A percentile compares a stretch with the other conserved stretches of the same genome.
phyloP scores from a whole-genome alignment of 2,888 invertebrate species.

The Drosophila mimica region DNA sequence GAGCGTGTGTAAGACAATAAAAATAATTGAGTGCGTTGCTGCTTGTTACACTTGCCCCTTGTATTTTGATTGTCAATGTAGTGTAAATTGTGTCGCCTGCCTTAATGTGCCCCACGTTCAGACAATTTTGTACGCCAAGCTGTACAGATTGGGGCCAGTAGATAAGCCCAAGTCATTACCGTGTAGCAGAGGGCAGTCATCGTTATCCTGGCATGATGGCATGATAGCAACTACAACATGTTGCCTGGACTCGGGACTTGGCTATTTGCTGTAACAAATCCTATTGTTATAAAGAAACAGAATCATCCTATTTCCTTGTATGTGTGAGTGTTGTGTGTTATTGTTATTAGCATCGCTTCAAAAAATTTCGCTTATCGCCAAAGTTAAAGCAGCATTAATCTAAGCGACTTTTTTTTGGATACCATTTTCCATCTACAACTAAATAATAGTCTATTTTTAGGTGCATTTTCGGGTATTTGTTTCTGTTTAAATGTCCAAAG shows the following conservation, averaged over 20 bases:
- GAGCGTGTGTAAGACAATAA: slow-evolving; percentile 80
- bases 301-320: slow-evolving; percentile 45
- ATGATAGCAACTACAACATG: slow-evolving; percentile 5
- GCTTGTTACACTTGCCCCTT: slow-evolving; percentile 52
- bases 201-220: slow-evolving; percentile 38
- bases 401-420: background rate
- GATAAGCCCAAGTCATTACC: slow-evolving; percentile 78
- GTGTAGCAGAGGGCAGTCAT: slow-evolving; percentile 51
- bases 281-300: slow-evolving; percentile 38
- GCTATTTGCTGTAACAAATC: slow-evolving; percentile 41
- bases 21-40: slow-evolving; percentile 77
- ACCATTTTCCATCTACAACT: background rate
- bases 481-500: background rate
- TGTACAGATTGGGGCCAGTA: slow-evolving; percentile 64
- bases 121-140: slow-evolving; percentile 57
- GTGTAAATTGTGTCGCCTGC: slow-evolving; percentile 73
- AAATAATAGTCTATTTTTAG: background rate
- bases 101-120: slow-evolving; percentile 7
- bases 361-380: slow-evolving; percentile 16
- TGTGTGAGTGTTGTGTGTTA: slow-evolving; percentile 19
- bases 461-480: background rate
- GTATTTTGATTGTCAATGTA: slow-evolving; percentile 70
- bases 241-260: slow-evolving; percentile 19
- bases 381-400: slow-evolving; percentile 11
- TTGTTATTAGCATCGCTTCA: slow-evolving; percentile 44